Evolutionary conservation across 2,113 vertebrate species (phyloP), one percentile per base, ranked within the genome.

Genomic region (Corydoras maculifer): DNA sequence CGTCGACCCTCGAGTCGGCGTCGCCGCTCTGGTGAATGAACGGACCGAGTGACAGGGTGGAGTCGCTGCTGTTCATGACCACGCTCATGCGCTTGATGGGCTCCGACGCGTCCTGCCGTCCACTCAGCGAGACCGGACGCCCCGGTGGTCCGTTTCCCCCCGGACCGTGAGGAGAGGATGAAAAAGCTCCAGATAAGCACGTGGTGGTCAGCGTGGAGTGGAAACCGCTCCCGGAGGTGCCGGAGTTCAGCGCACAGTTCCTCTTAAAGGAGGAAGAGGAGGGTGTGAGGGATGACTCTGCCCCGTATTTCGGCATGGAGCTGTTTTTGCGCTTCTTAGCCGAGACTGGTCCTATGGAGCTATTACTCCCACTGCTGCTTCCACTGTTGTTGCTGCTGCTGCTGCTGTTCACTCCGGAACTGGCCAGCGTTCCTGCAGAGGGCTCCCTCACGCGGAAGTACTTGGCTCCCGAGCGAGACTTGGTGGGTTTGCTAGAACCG

Each of bases 61-160:
- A 97, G 85, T 98, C 94, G 0, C 94, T 87, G 81, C 95, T 97
- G 89, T 97, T 98, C 91, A 99, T 95, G 86, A 99, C 91, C 75
- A 99, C 94, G 30, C 96, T 98, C 97, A 99, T 98, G 72, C 97
- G 92, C 81, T 96, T 98, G 80, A 99, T 99, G 48, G 94, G 91
- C 79, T 99, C 97, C 3, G 93, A 85, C 78, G 89, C 88, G 78
- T 96, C 94, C 1, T 93, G 94, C 84, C 94, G 93, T 78, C 92
- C 86, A 77, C 92, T 92, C 78, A 91, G 90, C 0, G 92, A 91
- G 88, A 92, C 94, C 25, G 89, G 89, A 82, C 91, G 91, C 73
- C 87, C 90, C 31, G 90, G 91, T 81, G 93, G 88, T 70, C 93
- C 97, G 84, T 91, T 97, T 73, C 93, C 90, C 81, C 94, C 90